Evolutionary conservation across 1,140 invertebrate species (phyloP).

Genomic region (Bilobella aurantiaca): DNA sequence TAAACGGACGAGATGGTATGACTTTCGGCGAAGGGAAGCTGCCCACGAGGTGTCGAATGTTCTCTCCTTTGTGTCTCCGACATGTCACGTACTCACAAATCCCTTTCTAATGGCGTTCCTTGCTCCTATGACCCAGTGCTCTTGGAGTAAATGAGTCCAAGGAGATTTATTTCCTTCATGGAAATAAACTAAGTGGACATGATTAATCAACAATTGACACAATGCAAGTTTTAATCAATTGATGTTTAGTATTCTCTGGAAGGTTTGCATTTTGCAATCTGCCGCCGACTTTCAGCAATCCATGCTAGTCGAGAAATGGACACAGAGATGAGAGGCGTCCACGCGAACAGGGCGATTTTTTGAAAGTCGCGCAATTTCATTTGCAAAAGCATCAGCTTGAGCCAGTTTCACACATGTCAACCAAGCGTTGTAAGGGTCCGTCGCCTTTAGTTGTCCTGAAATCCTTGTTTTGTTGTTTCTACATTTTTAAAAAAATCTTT

Average conservation of each 20-base stretch:
- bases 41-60: conserved; percentile 36
- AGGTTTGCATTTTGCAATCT: conserved; percentile 36
- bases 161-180: conserved; percentile 39
- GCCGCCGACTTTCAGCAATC: conserved; percentile 40
- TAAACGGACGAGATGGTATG: conserved; percentile 35
- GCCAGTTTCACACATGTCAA: not conserved
- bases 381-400: not conserved
- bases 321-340: not conserved
- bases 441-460: not conserved
- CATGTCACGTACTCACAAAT: conserved; percentile 28
- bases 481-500: not conserved
- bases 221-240: conserved; percentile 35
- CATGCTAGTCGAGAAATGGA: conserved; percentile 35
- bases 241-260: conserved; percentile 34
- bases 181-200: conserved; percentile 36
- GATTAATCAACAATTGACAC: conserved; percentile 37
- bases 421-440: not conserved
- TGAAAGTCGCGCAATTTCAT: not conserved
- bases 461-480: not conserved
- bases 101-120: conserved; percentile 17
- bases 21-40: conserved; percentile 36
- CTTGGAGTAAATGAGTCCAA: conserved; percentile 14
- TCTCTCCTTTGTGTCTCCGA: conserved; percentile 19
- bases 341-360: not conserved
- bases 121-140: conserved; percentile 33